These are phyloP conservation scores for Crossaster papposus DNA, from an alignment of 53 echinoderm and acorn worm genomes.

Conservation along the genomic window DNA sequence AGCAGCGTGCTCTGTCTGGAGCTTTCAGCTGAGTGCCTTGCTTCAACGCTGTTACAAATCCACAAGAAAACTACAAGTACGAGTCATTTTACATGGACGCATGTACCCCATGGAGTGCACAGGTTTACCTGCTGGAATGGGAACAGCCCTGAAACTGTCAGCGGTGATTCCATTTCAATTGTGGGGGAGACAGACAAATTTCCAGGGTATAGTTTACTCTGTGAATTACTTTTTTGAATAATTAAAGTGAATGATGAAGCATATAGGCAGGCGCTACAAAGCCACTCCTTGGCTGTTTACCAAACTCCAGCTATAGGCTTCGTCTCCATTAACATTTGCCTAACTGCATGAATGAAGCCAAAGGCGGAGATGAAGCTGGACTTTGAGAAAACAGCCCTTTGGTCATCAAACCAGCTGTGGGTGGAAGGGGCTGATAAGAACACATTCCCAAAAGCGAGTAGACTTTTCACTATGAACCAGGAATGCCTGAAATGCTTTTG, in stretches of 20 bases:
- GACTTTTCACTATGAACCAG: no score
- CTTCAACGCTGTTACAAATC: not conserved
- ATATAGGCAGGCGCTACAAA: no score
- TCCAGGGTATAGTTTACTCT: not conserved
- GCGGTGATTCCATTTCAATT: conserved; percentile 23
- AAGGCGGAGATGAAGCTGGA: no score
- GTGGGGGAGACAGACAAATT: not conserved
- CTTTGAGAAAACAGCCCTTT: no score
- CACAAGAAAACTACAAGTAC: not conserved
- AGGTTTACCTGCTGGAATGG: conserved; percentile 7
- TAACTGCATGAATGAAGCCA: no score
- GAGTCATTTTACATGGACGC: not conserved
- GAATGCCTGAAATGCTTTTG: no score
- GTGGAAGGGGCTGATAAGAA: no score
- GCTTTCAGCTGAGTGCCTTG: not conserved
- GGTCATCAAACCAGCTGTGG: no score
- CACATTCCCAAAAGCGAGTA: no score
- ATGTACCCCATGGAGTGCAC: not conserved
- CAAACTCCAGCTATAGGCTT: no score
- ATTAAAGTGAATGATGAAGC: not conserved
- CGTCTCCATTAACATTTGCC: no score
- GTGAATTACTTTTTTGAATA: not conserved
- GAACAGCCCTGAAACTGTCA: conserved; percentile 9
- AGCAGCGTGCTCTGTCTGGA: not conserved
- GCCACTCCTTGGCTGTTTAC: no score